phyloP scores from a whole-genome alignment of 2,888 invertebrate genomes.

The Calameuta idolon region DNA sequence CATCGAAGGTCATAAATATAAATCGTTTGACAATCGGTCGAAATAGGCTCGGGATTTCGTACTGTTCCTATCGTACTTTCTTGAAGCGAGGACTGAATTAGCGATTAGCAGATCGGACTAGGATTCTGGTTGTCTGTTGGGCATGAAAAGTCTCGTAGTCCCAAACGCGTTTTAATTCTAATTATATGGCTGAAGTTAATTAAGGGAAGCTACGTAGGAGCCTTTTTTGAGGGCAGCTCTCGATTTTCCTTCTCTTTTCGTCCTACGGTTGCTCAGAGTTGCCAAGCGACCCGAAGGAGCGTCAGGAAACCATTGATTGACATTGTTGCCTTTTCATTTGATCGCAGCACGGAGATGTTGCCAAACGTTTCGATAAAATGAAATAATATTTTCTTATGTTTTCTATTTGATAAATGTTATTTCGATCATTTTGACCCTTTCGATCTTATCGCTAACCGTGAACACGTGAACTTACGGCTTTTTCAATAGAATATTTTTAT shows the following conservation, averaged over 20 bases:
- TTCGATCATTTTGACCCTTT: background rate
- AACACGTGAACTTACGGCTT: background rate
- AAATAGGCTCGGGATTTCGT: too few species aligned
- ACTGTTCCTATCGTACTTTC: background rate
- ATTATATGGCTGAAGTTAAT: constrained; percentile 8
- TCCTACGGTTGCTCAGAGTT: background rate
- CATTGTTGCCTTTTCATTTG: constrained; percentile 34
- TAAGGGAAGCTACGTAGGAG: constrained; percentile 17
- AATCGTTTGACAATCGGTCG: background rate
- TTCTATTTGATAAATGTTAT: background rate
- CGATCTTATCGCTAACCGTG: background rate
- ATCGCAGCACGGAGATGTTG: constrained; percentile 13
- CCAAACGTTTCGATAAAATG: background rate
- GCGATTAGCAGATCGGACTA: background rate
- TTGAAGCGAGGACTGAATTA: background rate
- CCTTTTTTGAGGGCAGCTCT: background rate
- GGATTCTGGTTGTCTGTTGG: background rate
- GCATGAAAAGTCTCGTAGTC: background rate
- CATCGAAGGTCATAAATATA: background rate
- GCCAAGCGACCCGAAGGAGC: background rate
- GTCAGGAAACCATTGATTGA: constrained; percentile 25
- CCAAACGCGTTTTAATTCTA: background rate
- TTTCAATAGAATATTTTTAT: background rate
- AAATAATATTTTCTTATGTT: background rate
- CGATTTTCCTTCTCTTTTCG: background rate